phyloP scores from a whole-genome alignment of 2,888 invertebrate species.

The Pyralis farinalis region DNA sequence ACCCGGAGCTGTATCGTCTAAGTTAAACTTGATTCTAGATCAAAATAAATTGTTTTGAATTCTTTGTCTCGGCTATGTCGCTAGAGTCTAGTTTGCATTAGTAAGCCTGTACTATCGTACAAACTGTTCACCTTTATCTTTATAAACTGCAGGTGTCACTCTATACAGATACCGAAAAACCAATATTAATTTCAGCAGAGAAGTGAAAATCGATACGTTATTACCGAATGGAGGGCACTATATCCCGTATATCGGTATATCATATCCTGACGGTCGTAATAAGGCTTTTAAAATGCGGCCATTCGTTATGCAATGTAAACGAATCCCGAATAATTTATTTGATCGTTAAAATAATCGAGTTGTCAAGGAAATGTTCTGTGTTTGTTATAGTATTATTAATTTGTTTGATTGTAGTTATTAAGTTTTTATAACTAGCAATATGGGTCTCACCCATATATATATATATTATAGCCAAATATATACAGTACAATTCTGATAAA shows the following conservation, averaged over 20 bases:
- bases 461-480: no score
- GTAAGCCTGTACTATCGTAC: no score
- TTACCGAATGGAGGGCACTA: slow-evolving; percentile 27
- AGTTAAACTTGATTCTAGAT: no score
- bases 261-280: slow-evolving; percentile 55
- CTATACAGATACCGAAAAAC: neutral
- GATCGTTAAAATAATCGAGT: slow-evolving; percentile 45
- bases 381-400: neutral
- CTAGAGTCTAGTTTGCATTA: no score
- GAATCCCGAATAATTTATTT: slow-evolving; percentile 46
- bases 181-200: neutral
- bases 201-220: slow-evolving; percentile 40
- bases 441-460: no score
- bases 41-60: no score
- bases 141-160: neutral
- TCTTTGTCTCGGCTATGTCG: no score
- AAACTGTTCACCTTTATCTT: no score
- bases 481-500: no score
- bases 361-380: slow-evolving; percentile 4
- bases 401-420: no score
- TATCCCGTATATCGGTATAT: slow-evolving; percentile 1
- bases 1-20: no score
- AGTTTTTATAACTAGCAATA: no score
- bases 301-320: slow-evolving; percentile 53
- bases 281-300: slow-evolving; percentile 59